Percentiles rank a stretch among this genome's conserved stretches.
phyloP scores from a whole-genome alignment of 2,797 vertebrate species.

The Helicolenus hilgendorfi region DNA sequence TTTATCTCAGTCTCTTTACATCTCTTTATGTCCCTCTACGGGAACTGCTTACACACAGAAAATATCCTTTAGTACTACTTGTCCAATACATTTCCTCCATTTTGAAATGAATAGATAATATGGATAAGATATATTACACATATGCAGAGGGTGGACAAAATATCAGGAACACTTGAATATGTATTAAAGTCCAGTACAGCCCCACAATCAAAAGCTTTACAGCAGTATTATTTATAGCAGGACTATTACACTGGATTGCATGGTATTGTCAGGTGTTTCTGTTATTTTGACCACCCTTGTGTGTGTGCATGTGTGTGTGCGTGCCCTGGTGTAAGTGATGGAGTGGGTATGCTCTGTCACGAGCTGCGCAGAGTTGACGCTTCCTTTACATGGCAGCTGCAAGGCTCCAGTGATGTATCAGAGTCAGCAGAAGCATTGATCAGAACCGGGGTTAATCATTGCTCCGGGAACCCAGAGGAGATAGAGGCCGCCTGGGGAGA shows the following conservation, averaged over 20 bases:
- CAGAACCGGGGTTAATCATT: constrained; percentile 91
- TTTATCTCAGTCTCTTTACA: constrained; percentile 33
- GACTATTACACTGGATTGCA: not conserved
- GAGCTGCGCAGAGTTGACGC: constrained; percentile 83
- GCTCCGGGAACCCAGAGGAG: constrained; percentile 83
- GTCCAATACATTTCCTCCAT: not conserved
- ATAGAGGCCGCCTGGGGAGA: constrained; percentile 82
- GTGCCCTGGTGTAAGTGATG: constrained; percentile 64
- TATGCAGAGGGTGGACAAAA: not conserved
- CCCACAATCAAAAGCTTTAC: not conserved
- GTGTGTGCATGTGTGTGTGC: constrained; percentile 6
- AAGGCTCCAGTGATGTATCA: constrained; percentile 90
- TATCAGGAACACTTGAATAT: not conserved
- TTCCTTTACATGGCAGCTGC: constrained; percentile 93
- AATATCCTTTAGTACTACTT: not conserved
- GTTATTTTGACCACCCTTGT: constrained; percentile 29
- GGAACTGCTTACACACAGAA: constrained; percentile 11
- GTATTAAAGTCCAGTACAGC: not conserved
- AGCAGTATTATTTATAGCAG: not conserved
- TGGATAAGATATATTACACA: not conserved
- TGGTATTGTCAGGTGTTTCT: not conserved
- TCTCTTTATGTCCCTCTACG: not conserved
- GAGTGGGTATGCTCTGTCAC: constrained; percentile 86
- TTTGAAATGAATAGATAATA: not conserved
- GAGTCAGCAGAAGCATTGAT: constrained; percentile 93